Evolutionary conservation across 2,113 vertebrate genomes (phyloP).

Genomic region (Motacilla alba): DNA sequence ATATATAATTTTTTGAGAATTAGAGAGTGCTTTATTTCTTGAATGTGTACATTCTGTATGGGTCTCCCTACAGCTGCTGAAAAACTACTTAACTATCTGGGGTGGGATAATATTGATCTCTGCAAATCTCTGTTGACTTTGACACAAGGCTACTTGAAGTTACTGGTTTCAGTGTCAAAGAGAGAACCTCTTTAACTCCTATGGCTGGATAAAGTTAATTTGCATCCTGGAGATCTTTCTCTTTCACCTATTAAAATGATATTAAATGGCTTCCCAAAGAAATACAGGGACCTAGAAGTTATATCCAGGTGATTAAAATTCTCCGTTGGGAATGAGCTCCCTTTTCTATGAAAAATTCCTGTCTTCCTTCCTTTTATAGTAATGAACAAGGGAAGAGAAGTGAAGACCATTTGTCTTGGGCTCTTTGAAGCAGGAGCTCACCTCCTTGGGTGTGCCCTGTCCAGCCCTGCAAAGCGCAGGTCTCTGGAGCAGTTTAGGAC

Average conservation of each 20-base stretch:
- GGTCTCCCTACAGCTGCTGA: neutral
- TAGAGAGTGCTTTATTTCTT: neutral
- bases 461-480: neutral
- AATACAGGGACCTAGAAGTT: neutral
- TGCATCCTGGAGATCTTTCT: neutral
- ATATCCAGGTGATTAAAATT: neutral
- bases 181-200: neutral
- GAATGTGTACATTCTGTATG: fast-evolving
- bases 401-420: fast-evolving
- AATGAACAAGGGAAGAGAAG: neutral
- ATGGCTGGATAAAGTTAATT: neutral
- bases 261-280: neutral
- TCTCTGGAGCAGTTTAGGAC: neutral
- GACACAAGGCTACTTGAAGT: neutral
- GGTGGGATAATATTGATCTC: neutral
- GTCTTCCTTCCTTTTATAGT: neutral
- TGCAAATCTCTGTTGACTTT: neutral
- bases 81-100: neutral
- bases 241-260: neutral
- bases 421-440: neutral
- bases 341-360: neutral
- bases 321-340: neutral
- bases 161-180: neutral
- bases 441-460: neutral
- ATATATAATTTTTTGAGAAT: neutral